A percentile compares a stretch with the other conserved stretches of the same genome.
Evolutionary conservation across 2,113 vertebrate species (phyloP).

Genomic region (Microcebus ravelobensis): DNA sequence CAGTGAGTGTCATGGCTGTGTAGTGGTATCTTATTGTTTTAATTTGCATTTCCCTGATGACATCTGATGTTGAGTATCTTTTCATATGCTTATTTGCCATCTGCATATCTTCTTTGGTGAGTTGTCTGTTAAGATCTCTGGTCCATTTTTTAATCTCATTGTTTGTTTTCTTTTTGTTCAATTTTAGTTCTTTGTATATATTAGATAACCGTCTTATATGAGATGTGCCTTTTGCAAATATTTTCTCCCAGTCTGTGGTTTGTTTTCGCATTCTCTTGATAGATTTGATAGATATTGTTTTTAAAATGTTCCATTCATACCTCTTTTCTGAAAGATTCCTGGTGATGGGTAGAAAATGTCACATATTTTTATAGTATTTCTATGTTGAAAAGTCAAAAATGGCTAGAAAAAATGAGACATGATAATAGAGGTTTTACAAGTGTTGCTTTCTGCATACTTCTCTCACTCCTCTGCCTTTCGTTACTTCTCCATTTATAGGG

Average conservation of each 20-base stretch:
- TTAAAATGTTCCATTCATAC: not conserved
- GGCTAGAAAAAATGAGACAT: not conserved
- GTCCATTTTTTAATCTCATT: not conserved
- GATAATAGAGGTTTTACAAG: not conserved
- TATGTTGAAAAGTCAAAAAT: constrained; percentile 19
- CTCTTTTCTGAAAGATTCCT: not conserved
- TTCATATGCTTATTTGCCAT: not conserved
- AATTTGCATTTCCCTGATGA: not conserved
- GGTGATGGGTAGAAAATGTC: not conserved
- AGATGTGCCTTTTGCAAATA: not conserved
- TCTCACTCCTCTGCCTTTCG: not conserved
- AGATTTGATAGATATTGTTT: not conserved
- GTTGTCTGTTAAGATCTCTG: not conserved
- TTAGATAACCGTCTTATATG: not conserved
- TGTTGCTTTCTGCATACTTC: not conserved
- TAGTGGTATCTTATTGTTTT: not conserved
- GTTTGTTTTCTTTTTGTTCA: not conserved
- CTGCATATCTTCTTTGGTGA: not conserved
- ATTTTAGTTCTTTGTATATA: not conserved
- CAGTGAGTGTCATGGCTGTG: not conserved
- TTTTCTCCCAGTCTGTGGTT: not conserved
- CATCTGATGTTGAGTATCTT: not conserved
- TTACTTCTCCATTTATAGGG: not conserved
- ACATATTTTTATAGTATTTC: not conserved
- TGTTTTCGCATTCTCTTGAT: not conserved